Conservation (phyloP, 2,888 invertebrate genomes). For the Nysson spinosus region DNA sequence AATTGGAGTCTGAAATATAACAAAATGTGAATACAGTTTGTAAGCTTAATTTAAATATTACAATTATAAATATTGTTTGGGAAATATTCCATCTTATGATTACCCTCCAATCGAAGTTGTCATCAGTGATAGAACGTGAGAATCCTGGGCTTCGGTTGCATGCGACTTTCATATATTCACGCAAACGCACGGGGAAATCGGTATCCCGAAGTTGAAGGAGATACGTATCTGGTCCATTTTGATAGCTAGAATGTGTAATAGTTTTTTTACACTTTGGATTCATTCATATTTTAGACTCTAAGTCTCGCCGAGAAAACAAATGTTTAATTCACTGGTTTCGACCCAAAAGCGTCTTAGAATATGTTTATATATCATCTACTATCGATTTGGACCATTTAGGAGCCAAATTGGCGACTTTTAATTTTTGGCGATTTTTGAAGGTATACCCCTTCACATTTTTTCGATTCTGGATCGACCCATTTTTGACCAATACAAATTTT, state of each 20-base stretch:
- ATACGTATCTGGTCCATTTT: constrained; percentile 98
- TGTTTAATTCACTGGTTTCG: too few relatives aligned
- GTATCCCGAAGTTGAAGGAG: constrained; percentile 95
- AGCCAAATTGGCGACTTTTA: too few relatives aligned
- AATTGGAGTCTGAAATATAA: constrained; percentile 84
- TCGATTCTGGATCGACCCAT: too few relatives aligned
- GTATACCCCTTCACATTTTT: too few relatives aligned
- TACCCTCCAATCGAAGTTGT: constrained; percentile 87
- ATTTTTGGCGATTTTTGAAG: too few relatives aligned
- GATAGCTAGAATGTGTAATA: constrained; percentile 85
- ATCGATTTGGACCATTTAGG: too few relatives aligned
- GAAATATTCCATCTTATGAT: background rate
- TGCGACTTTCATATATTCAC: constrained; percentile 97
- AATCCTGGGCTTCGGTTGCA: constrained; percentile 86
- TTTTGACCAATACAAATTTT: too few relatives aligned
- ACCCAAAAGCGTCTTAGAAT: too few relatives aligned
- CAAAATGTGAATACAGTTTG: background rate
- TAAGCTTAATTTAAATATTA: background rate
- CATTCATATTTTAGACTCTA: background rate
- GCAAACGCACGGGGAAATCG: constrained; percentile 94
- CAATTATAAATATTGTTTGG: too few relatives aligned
- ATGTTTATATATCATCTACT: too few relatives aligned
- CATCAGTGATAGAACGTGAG: constrained; percentile 83
- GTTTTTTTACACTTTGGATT: background rate
- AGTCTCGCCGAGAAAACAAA: too few relatives aligned